Conservation (phyloP, 2,797 vertebrate species). For the Pachyuromys duprasi region DNA sequence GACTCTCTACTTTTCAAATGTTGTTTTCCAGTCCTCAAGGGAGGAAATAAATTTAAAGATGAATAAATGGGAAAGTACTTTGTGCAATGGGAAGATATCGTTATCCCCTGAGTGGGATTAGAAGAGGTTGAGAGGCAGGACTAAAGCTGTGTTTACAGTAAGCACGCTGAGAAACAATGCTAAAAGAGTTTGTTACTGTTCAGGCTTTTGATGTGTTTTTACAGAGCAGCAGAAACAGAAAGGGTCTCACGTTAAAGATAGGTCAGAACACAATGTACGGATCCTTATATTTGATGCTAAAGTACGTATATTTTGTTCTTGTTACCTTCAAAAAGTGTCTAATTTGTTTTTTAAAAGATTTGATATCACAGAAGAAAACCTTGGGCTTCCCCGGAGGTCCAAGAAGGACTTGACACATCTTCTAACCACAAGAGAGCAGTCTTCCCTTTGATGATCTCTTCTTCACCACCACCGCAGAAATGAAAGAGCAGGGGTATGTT, state of each 20-base stretch:
- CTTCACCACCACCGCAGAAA: slow-evolving; percentile 75
- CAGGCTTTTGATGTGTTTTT: slow-evolving; percentile 78
- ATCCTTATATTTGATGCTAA: neutral
- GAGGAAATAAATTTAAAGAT: slow-evolving; percentile 46
- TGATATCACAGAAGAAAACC: slow-evolving; percentile 46
- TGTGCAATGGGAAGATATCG: slow-evolving; percentile 58
- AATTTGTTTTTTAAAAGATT: slow-evolving; percentile 5
- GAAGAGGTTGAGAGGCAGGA: slow-evolving; percentile 53
- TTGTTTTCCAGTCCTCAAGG: slow-evolving; percentile 58
- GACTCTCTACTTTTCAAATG: slow-evolving; percentile 66
- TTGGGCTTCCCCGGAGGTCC: neutral
- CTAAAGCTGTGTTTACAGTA: slow-evolving; percentile 84
- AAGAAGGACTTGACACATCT: slow-evolving; percentile 74
- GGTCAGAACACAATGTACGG: neutral
- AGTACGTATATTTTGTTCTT: neutral
- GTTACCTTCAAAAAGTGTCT: slow-evolving; percentile 32
- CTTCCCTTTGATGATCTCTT: slow-evolving; percentile 85
- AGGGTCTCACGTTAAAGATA: neutral
- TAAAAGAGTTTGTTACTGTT: slow-evolving; percentile 62
- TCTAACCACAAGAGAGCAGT: slow-evolving; percentile 88
- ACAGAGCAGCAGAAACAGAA: slow-evolving; percentile 11
- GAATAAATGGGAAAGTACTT: slow-evolving; percentile 18
- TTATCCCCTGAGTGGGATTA: slow-evolving; percentile 73
- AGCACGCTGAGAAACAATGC: slow-evolving; percentile 74
- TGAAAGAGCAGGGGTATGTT: slow-evolving; percentile 78